Evolutionary conservation across 2,113 vertebrate genomes (phyloP).

Genomic region (Ptychochromis oligacanthus): DNA sequence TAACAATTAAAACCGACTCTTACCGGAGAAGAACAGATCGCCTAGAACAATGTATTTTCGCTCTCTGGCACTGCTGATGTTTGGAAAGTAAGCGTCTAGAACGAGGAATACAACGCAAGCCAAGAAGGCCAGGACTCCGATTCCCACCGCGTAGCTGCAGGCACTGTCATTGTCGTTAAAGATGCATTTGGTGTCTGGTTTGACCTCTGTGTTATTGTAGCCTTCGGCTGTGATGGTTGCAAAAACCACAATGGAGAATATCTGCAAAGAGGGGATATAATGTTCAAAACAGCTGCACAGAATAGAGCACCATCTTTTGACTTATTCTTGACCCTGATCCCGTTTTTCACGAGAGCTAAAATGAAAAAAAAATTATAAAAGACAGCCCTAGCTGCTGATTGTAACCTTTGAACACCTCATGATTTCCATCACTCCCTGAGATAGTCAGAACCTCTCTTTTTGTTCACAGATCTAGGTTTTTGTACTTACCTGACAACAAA

Average conservation of each 20-base stretch:
- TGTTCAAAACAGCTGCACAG: not conserved
- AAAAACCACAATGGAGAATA: slow-evolving; percentile 92
- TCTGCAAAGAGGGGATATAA: slow-evolving; percentile 67
- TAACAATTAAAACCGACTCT: not conserved
- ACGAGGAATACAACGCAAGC: slow-evolving; percentile 85
- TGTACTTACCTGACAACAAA: not conserved
- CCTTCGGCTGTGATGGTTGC: slow-evolving; percentile 89
- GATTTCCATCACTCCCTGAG: no score
- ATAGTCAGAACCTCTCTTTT: no score
- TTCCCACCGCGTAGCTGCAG: slow-evolving; percentile 86
- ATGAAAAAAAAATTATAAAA: not conserved
- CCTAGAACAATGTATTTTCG: slow-evolving; percentile 87
- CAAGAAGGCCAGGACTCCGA: slow-evolving; percentile 90
- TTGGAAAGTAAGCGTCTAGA: slow-evolving; percentile 87
- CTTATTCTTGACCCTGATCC: not conserved
- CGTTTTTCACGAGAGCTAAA: not conserved
- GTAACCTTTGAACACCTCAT: not conserved
- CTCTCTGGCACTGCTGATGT: slow-evolving; percentile 89
- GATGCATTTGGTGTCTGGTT: slow-evolving; percentile 51
- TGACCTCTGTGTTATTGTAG: slow-evolving; percentile 30
- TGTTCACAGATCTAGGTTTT: not conserved
- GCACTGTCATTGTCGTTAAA: slow-evolving; percentile 85
- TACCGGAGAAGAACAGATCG: slow-evolving; percentile 91
- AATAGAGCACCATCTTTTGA: not conserved
- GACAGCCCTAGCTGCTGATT: no score